Base-by-base conservation (phyloP, 1,140 invertebrate genomes). In the Orius laevigatus region DNA sequence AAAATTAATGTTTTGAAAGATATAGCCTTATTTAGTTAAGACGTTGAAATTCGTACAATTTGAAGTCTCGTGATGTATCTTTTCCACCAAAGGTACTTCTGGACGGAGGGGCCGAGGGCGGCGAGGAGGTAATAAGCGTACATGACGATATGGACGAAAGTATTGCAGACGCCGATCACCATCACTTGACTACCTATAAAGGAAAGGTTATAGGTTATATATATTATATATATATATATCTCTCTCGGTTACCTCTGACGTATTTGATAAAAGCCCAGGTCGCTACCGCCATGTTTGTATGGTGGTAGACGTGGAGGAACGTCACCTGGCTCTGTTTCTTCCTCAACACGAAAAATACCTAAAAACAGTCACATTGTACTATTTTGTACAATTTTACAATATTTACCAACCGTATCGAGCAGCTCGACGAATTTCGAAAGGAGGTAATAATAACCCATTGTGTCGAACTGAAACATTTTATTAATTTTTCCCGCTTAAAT, bases 361-460 rank as follows among this genome's bases (percentile, higher is more conserved):
- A 16, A 38, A 16, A 38, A 16, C 3, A 38, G 11, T n/a, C n/a
- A n/a, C n/a, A n/a, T n/a, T n/a, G n/a, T n/a, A n/a, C n/a, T n/a
- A n/a, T n/a, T n/a, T n/a, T n/a, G n/a, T n/a, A n/a, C n/a, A 38
- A 10, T 38, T 38, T 16, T 38, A 4, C 3, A 38, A 38, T 12
- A 38, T 16, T 16, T 56, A 42, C 59, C 57, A 57, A 68, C 73
- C 2, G 91, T 95, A 62, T 96, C 91, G 5, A 90, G 65, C 15
- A 94, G 75, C 63, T 96, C 92, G 1, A 88, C 75, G 20, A 88
- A 72, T 68, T 95, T 95, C 4, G 88, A 88, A 55, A 92, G 62
- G 63, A 90, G 94, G 63, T 93, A 96, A 59, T 83, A 75, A 67
- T 91, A 92, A 10, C 90, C 76, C 1, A 78, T 85, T 62, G 78